Evolutionary conservation across 2,113 vertebrate genomes (phyloP), one percentile per base, ranked within the genome.

Genomic region (Lates calcarifer): DNA sequence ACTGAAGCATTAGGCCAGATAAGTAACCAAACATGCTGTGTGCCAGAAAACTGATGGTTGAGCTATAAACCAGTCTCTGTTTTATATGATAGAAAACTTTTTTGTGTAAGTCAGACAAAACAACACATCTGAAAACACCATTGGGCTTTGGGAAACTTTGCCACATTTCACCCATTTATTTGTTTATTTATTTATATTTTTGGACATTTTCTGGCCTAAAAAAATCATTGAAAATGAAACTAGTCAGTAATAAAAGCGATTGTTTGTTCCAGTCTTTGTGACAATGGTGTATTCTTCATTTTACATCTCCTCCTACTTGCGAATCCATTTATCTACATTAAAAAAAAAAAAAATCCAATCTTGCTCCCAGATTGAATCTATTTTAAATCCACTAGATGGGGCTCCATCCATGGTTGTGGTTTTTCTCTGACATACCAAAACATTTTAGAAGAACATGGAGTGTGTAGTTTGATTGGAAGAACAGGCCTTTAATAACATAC

Each of bases 321-420:
- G n/a, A n/a, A n/a, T n/a, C n/a, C n/a, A 20, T 47, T 20, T 47
- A 20, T 47, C 7, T 37, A 37, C 35, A 37, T 6, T 37, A 7
- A 9, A 9, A n/a, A n/a, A n/a, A n/a, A n/a, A n/a, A n/a, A n/a
- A 43, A 43, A 15, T 43, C 41, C 41, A 43, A 53, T n/a, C 22
- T 53, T 53, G 37, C 57, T 39, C 5, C 2, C 10, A 41, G 13
- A 60, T 31, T 79, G 22, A 65, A 58, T 74, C 17, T 66, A 20
- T 11, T n/a, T 43, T 45, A 4, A 47, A 74, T 77, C 84, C 89
- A 90, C 81, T 83, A 90, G 89, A 85, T 88, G 89, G 89, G 7
- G 86, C 86, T 82, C 81, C 37, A 53, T 35, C 47, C 47, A 61
- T 53, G 49, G 3, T 15, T 78, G 35, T 55, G 12, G n/a, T 64